These are phyloP conservation scores for Hybognathus amarus DNA, from an alignment of 2,797 vertebrate genomes.

Conservation along the genomic window DNA sequence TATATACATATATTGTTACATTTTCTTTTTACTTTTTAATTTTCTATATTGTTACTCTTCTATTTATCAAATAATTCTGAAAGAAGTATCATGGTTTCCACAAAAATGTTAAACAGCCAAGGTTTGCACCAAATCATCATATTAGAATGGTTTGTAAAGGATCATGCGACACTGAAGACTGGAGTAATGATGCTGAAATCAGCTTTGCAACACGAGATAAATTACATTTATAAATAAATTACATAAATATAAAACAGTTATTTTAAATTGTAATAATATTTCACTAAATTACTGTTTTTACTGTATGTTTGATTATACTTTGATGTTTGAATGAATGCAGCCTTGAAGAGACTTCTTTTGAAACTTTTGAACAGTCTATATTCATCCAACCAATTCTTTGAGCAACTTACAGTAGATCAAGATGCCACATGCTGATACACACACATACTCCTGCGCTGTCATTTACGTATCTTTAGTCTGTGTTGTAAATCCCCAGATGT, in stretches of 20 bases:
- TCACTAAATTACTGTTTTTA: background rate
- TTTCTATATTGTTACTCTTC: no score
- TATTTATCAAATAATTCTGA: background rate
- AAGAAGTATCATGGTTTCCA: background rate
- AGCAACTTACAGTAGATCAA: background rate
- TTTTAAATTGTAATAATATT: background rate
- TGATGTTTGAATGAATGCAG: background rate
- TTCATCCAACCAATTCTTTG: background rate
- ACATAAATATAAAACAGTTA: background rate
- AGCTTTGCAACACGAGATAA: background rate
- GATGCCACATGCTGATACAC: background rate
- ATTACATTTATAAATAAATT: background rate
- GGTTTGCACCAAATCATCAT: background rate
- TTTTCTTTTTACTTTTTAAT: no score
- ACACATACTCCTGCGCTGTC: background rate
- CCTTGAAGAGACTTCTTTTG: background rate
- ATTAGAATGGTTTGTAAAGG: background rate
- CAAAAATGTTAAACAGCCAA: background rate
- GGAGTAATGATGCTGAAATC: background rate
- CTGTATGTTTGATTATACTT: background rate
- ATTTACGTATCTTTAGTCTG: background rate
- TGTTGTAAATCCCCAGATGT: background rate
- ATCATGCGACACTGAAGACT: background rate
- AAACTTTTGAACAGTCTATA: background rate
- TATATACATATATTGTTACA: no score